Conservation (phyloP, 2,888 invertebrate genomes). For the Tyria jacobaeae region DNA sequence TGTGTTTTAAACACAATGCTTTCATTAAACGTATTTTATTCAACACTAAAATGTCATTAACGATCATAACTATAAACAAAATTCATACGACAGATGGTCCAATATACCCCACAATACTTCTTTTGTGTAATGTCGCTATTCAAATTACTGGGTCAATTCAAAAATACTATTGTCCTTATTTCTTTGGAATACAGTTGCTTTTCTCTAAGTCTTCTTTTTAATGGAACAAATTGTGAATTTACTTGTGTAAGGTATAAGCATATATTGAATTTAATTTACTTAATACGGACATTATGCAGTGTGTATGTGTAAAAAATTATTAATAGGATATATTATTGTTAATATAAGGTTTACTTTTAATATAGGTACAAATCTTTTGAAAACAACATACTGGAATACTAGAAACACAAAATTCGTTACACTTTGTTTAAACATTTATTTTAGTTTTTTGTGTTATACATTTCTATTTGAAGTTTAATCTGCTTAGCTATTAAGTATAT, state of each 20-base stretch:
- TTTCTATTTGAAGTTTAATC: no score
- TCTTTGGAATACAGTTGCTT: constrained; percentile 25
- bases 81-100: constrained; percentile 72
- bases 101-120: constrained; percentile 63
- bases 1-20: constrained; percentile 33
- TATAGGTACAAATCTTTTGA: no score
- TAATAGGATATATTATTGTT: background rate
- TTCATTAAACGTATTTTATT: constrained; percentile 43
- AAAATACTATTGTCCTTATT: constrained; percentile 15
- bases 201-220: constrained; percentile 25
- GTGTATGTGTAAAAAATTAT: constrained; percentile 18
- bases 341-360: no score
- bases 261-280: constrained; percentile 34
- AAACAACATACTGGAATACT: no score
- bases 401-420: no score
- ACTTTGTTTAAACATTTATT: no score
- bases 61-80: constrained; percentile 52
- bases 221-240: constrained; percentile 51
- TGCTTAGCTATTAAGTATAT: no score
- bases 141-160: constrained; percentile 38
- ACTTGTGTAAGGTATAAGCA: constrained; percentile 32
- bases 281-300: constrained; percentile 24
- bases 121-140: constrained; percentile 59
- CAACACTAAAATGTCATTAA: constrained; percentile 64
- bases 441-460: no score